Evolutionary conservation across 2,888 invertebrate genomes (phyloP).

Genomic region (Formica aserva): DNA sequence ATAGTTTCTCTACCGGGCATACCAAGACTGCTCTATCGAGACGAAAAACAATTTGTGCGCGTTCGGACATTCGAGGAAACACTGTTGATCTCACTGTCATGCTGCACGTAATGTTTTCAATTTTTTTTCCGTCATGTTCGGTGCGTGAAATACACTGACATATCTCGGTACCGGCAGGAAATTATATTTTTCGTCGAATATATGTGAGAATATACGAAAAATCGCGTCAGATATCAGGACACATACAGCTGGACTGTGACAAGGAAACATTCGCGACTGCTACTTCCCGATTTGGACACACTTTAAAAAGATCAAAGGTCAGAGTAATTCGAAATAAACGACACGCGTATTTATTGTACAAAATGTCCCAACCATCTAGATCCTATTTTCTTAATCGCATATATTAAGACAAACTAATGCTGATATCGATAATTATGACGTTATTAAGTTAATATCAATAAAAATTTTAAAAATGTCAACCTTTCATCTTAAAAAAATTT

Average conservation of each 20-base stretch:
- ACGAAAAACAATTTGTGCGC: conserved; percentile 17
- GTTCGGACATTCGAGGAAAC: conserved; percentile 18
- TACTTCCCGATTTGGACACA: not conserved
- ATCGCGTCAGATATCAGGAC: conserved; percentile 25
- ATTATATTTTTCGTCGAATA: conserved; percentile 54
- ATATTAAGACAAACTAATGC: not conserved
- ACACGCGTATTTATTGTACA: not conserved
- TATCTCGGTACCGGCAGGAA: conserved; percentile 35
- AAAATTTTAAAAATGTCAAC: not conserved
- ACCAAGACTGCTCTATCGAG: not conserved
- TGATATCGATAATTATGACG: not conserved
- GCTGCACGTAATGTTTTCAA: not conserved
- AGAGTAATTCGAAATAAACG: not conserved
- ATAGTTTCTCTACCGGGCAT: not conserved
- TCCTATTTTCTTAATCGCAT: not conserved
- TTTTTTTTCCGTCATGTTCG: not conserved
- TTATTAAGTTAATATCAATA: not conserved
- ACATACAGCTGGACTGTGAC: not conserved
- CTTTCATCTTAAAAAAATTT: not conserved
- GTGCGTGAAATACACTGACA: conserved; percentile 37
- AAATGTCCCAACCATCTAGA: not conserved
- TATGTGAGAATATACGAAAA: conserved; percentile 36
- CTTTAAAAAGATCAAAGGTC: not conserved
- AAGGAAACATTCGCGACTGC: not conserved
- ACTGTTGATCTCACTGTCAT: conserved; percentile 24